Conservation (phyloP, 35 echinoderm and acorn worm genomes). For the Hemicentrotus pulcherrimus region DNA sequence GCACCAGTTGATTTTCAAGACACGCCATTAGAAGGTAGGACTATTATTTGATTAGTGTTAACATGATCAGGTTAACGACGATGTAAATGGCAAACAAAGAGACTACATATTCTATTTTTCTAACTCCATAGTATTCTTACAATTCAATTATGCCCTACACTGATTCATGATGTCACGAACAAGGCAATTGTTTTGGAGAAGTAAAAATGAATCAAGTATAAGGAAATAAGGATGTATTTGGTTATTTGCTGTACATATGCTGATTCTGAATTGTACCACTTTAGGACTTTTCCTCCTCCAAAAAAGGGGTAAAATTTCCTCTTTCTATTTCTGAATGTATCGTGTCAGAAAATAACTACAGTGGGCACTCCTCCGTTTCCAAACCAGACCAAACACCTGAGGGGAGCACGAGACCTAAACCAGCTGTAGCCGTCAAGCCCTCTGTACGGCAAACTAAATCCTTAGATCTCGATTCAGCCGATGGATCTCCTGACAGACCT, state of each 20-base stretch:
- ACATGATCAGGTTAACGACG: background rate
- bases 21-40: background rate
- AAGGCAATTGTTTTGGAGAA: too few species aligned
- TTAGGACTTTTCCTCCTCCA: background rate
- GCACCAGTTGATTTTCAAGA: background rate
- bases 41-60: background rate
- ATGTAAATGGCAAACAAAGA: too few species aligned
- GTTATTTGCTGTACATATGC: background rate
- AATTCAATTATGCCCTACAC: too few species aligned
- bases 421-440: background rate
- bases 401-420: too few species aligned
- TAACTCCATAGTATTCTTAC: too few species aligned
- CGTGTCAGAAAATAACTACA: too few species aligned
- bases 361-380: background rate
- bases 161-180: too few species aligned
- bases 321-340: background rate
- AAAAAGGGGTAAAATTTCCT: background rate
- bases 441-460: background rate
- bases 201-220: too few species aligned
- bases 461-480: background rate
- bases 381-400: background rate
- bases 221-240: background rate
- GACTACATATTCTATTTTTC: too few species aligned
- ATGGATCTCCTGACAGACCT: background rate
- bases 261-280: background rate